These are phyloP conservation scores for Acromyrmex charruanus DNA, from an alignment of 1,140 invertebrate genomes.

Conservation along the genomic window DNA sequence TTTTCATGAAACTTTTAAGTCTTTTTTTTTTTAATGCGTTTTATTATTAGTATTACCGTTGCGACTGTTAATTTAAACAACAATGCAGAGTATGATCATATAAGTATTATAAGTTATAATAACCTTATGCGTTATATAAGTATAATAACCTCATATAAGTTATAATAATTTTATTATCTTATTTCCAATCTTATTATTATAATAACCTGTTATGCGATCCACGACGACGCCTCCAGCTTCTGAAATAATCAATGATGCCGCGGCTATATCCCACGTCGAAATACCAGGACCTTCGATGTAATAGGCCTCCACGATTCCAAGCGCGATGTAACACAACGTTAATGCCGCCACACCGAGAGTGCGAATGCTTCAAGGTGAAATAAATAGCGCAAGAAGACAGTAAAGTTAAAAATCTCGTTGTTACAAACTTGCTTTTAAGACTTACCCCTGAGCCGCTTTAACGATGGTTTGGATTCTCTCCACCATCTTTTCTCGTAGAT, in stretches of 20 bases:
- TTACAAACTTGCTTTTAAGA: neutral
- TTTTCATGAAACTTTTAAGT: neutral
- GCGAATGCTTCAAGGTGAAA: conserved; percentile 87
- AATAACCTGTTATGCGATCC: conserved; percentile 90
- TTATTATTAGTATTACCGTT: neutral
- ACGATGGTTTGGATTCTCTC: conserved; percentile 80
- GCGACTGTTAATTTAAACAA: neutral
- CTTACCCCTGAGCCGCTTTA: conserved; percentile 80
- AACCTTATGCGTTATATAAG: too few relatives aligned
- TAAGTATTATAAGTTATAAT: too few relatives aligned
- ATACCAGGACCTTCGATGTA: conserved; percentile 93
- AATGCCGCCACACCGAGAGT: conserved; percentile 92
- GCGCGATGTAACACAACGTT: conserved; percentile 91
- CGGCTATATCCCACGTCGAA: conserved; percentile 92
- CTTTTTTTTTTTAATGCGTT: neutral
- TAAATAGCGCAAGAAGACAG: conserved; percentile 17
- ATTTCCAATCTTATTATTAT: too few relatives aligned
- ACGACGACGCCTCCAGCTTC: conserved; percentile 93
- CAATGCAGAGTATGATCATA: neutral
- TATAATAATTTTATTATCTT: too few relatives aligned
- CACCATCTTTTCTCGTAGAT: conserved; percentile 78
- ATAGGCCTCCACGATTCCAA: conserved; percentile 91
- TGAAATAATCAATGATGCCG: conserved; percentile 90
- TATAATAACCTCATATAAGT: too few relatives aligned
- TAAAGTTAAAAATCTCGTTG: neutral